Percentiles rank a stretch among this genome's conserved stretches.
These are phyloP conservation scores for Gymnosoma rotundatum DNA, from an alignment of 2,888 invertebrate genomes.

Conservation along the genomic window DNA sequence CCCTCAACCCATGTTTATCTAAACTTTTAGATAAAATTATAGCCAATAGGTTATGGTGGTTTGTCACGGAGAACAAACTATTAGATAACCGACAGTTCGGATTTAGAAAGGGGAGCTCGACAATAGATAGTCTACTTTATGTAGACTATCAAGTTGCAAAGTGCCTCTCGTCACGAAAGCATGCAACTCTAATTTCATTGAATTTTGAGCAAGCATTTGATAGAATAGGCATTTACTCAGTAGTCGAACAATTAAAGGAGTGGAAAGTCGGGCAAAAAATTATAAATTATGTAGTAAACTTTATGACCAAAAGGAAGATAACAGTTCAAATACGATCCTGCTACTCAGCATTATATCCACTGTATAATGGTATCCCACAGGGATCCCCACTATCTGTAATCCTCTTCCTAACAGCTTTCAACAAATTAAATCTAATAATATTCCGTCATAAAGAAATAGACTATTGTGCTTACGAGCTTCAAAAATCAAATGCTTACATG, in stretches of 20 bases:
- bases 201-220: slow-evolving; percentile 14
- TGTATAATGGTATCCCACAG: too few species aligned
- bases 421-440: slow-evolving; percentile 47
- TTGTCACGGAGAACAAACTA: too few species aligned
- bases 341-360: too few species aligned
- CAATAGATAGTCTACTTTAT: too few species aligned
- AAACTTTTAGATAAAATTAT: too few species aligned
- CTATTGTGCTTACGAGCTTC: slow-evolving; percentile 63
- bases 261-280: slow-evolving; percentile 21
- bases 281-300: slow-evolving; percentile 6
- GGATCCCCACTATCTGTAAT: too few species aligned
- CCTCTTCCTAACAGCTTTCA: slow-evolving; percentile 53
- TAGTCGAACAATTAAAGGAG: not conserved
- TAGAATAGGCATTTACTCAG: not conserved
- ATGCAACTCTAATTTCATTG: not conserved
- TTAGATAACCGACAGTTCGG: too few species aligned
- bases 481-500: too few species aligned
- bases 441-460: slow-evolving; percentile 53
- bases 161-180: not conserved
- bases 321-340: too few species aligned
- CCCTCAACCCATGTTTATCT: too few species aligned
- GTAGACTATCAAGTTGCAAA: not conserved
- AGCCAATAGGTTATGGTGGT: too few species aligned
- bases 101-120: too few species aligned
- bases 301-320: not conserved